Percentiles rank a stretch among this genome's conserved stretches.
phyloP scores from a whole-genome alignment of 2,888 invertebrate genomes.

The Leptopterna dolabrata region DNA sequence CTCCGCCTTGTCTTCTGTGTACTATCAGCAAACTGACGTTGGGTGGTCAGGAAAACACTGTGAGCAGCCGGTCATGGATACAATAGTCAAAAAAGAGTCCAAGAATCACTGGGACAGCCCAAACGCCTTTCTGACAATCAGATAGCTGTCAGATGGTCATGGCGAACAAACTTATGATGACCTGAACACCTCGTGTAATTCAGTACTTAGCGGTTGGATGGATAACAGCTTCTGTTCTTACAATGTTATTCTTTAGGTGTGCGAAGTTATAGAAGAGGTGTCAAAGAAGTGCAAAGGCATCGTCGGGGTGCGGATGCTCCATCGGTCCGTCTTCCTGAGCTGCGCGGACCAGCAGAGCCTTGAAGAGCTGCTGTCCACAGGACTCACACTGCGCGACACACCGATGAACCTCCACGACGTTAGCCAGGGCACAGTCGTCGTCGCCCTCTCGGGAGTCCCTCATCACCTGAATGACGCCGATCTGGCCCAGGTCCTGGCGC shows the following conservation, averaged over 20 bases:
- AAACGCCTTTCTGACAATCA: too few species aligned
- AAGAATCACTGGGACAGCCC: too few species aligned
- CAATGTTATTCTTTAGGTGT: constrained; percentile 61
- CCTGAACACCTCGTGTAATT: too few species aligned
- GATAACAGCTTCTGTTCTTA: too few species aligned
- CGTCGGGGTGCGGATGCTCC: constrained; percentile 66
- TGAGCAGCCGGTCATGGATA: too few species aligned
- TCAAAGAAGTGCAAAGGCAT: constrained; percentile 65
- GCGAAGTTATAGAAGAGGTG: constrained; percentile 67
- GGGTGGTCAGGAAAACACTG: too few species aligned
- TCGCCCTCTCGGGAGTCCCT: constrained; percentile 66
- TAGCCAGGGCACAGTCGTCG: constrained; percentile 64
- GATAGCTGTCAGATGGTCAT: too few species aligned
- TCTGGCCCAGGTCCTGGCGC: constrained; percentile 64
- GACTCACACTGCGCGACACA: constrained; percentile 60
- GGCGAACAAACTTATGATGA: too few species aligned
- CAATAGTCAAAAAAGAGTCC: too few species aligned
- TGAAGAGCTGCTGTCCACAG: constrained; percentile 63
- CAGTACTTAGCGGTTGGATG: too few species aligned
- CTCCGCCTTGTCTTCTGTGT: too few species aligned
- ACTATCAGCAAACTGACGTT: too few species aligned
- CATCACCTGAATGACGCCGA: constrained; percentile 65
- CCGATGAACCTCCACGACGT: constrained; percentile 65
- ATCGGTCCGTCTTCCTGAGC: constrained; percentile 66
- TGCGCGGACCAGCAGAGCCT: constrained; percentile 64